Evolutionary conservation across 2,113 vertebrate genomes (phyloP), one percentile per base, ranked within the genome.

Genomic region (Puffinus mauretanicus): DNA sequence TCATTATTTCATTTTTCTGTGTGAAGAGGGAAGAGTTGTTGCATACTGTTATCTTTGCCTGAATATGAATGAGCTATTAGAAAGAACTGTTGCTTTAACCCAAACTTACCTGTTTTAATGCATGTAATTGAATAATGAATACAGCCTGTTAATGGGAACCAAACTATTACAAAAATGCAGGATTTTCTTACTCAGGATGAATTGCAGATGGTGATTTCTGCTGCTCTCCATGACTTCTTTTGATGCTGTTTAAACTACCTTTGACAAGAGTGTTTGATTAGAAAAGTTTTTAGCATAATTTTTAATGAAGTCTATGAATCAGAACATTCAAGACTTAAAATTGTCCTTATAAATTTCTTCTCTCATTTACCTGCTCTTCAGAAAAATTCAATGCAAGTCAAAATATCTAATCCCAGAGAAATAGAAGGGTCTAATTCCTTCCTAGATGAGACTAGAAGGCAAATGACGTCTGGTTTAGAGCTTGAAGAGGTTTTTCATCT

Each of bases 1-100:
- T 85, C 47, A 79, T 90, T 93, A 92, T 88, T 94, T 80, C 13
- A 61, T 88, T 95, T 90, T 86, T 40, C 38, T 69, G 7, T 80
- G 82, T 49, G 54, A 93, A 93, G 36, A 34, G 61, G 47, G 66
- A 88, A 93, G 62, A 61, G 36, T 57, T 86, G 38, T 47, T 94
- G 62, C 44, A 88, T 88, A 90, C 27, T 34, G 11, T 88, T 93
- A 58, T 83, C 61, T 60, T 79, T 76, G 11, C 16, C 24, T 88
- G 92, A 94, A 95, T 94, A 88, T 60, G 58, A 83, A 96, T 75
- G 55, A 86, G 54, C 24, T 54, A 30, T 51, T 75, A 51, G 46
- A 90, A 76, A 88, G 57, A 84, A 80, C 38, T 66, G 42, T 62
- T 87, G 19, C 52, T 93, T 93, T 83, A 71, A 90, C 26, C 4